Evolutionary conservation across 2,797 vertebrate genomes (phyloP).

Genomic region (Myioborus melanocephalus): DNA sequence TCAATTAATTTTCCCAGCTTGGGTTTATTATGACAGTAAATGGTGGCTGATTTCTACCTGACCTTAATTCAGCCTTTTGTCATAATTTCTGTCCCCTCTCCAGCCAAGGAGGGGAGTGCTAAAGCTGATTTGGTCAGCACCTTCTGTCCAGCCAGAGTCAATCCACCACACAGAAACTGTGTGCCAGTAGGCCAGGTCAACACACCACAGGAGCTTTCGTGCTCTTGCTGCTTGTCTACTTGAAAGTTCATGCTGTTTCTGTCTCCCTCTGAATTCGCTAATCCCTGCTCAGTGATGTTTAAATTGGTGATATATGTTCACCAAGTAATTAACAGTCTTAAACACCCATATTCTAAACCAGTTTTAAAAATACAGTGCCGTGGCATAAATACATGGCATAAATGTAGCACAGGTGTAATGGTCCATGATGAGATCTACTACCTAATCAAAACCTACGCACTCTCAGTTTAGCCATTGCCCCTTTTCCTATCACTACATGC

Average conservation of each 20-base stretch:
- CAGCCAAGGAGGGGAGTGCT: neutral
- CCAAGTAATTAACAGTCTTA: neutral
- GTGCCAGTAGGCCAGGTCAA: neutral
- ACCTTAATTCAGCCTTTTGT: neutral
- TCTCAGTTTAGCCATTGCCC: neutral
- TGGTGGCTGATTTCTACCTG: neutral
- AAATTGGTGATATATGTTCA: neutral
- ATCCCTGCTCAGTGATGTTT: neutral
- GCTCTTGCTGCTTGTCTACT: neutral
- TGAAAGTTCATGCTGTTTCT: neutral
- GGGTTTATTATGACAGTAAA: neutral
- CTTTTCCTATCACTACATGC: neutral
- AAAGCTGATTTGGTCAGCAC: neutral
- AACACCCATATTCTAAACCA: neutral
- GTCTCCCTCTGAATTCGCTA: neutral
- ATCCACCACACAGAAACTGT: neutral
- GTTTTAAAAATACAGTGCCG: neutral
- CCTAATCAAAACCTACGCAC: neutral
- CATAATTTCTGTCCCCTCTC: neutral
- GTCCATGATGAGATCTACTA: neutral
- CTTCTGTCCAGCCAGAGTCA: neutral
- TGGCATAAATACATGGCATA: neutral
- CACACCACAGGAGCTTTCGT: neutral
- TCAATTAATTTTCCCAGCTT: neutral
- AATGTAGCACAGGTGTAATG: neutral